Evolutionary conservation across 2,888 invertebrate species (phyloP).

Genomic region (Eledone cirrhosa): DNA sequence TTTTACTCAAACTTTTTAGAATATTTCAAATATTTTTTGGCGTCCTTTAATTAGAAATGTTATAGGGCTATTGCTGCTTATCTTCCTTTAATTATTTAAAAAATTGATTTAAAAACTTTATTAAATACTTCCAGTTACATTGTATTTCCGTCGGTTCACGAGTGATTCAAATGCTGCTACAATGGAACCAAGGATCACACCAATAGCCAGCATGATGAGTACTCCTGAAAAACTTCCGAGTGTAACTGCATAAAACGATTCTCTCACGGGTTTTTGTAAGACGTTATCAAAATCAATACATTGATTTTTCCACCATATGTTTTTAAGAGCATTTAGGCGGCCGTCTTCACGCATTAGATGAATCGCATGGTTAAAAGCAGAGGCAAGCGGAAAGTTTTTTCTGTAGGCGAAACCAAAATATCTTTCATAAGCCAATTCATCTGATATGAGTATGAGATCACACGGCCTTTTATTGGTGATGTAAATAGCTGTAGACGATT

Average conservation of each 20-base stretch:
- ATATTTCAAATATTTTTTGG: too few species aligned
- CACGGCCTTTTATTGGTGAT: conserved; percentile 46
- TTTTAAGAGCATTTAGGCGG: conserved; percentile 39
- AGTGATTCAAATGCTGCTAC: conserved; percentile 43
- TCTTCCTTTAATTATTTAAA: too few species aligned
- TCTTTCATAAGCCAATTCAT: conserved; percentile 37
- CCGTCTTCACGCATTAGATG: conserved; percentile 45
- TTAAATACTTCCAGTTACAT: too few species aligned
- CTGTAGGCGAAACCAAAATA: conserved; percentile 45
- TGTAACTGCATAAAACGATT: conserved; percentile 37
- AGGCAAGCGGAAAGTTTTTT: conserved; percentile 33
- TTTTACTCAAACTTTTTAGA: too few species aligned
- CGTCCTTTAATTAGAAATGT: too few species aligned
- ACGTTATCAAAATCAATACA: conserved; percentile 37
- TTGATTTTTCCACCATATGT: conserved; percentile 49
- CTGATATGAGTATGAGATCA: conserved; percentile 50
- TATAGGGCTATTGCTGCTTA: too few species aligned
- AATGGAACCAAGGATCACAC: conserved; percentile 48
- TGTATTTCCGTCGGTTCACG: background rate
- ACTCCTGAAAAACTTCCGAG: conserved; percentile 54
- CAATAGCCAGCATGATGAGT: conserved; percentile 48
- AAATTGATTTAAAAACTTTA: too few species aligned
- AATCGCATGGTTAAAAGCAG: conserved; percentile 41
- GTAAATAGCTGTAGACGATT: conserved; percentile 53
- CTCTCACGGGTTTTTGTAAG: background rate